Evolutionary conservation across 2,888 invertebrate genomes (phyloP).

Genomic region (Cotesia congregata): DNA sequence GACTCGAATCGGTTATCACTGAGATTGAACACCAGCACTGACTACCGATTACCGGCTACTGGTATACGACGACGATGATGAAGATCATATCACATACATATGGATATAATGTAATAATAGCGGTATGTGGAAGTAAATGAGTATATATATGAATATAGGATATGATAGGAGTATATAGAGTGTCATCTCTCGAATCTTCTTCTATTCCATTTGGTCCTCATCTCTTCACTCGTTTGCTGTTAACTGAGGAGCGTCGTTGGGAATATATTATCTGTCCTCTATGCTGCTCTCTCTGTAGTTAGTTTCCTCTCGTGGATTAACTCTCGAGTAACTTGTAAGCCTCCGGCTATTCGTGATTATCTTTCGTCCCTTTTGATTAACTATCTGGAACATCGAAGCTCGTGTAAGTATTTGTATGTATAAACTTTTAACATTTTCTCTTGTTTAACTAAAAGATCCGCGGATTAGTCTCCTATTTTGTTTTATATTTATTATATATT

Average conservation of each 20-base stretch:
- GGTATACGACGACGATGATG: too few relatives aligned
- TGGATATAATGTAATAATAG: not conserved
- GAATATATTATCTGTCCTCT: not conserved
- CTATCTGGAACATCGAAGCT: not conserved
- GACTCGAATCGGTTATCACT: constrained; percentile 10
- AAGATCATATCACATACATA: too few relatives aligned
- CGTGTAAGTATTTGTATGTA: not conserved
- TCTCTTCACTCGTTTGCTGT: not conserved
- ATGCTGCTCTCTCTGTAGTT: not conserved
- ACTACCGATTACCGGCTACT: not conserved
- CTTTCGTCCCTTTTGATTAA: constrained; percentile 18
- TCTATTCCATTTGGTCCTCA: not conserved
- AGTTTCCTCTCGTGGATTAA: constrained; percentile 8
- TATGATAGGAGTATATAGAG: not conserved
- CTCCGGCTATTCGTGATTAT: constrained; percentile 20
- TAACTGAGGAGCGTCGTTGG: not conserved
- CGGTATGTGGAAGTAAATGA: not conserved
- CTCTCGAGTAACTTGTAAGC: constrained; percentile 17
- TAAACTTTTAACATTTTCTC: constrained; percentile 1
- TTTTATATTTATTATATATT: not conserved
- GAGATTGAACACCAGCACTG: not conserved
- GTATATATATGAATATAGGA: not conserved
- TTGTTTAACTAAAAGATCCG: not conserved
- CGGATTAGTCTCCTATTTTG: not conserved
- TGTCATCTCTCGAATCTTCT: not conserved